Conservation (phyloP, 2,888 invertebrate species). For the Nipponacmea schrenckii region DNA sequence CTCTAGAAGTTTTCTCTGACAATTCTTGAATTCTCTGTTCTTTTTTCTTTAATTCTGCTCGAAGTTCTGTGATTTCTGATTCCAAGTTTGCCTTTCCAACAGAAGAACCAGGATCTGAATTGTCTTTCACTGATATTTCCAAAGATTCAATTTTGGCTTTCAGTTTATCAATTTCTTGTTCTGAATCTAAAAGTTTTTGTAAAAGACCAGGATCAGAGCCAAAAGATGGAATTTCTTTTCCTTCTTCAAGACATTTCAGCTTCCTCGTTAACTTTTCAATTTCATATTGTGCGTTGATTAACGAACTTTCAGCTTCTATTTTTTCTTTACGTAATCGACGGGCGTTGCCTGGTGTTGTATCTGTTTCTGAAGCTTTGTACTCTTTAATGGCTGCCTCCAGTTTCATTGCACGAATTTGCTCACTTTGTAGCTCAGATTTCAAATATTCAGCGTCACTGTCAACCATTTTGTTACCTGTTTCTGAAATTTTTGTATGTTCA, state of each 20-base stretch:
- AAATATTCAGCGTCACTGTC: slow-evolving; percentile 6
- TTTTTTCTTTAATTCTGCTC: slow-evolving; percentile 26
- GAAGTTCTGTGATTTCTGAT: slow-evolving; percentile 33
- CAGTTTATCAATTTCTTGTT: slow-evolving; percentile 14
- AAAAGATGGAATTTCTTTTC: neutral
- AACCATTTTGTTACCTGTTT: neutral
- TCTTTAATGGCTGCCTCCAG: slow-evolving; percentile 33
- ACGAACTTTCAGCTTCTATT: slow-evolving; percentile 38
- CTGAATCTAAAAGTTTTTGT: slow-evolving; percentile 4
- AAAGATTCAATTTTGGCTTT: slow-evolving; percentile 26
- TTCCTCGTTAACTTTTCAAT: slow-evolving; percentile 36
- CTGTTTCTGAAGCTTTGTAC: slow-evolving; percentile 29
- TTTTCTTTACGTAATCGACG: slow-evolving; percentile 39
- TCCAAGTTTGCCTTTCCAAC: slow-evolving; percentile 26
- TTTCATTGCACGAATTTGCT: slow-evolving; percentile 31
- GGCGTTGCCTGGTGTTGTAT: slow-evolving; percentile 28
- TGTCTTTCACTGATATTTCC: slow-evolving; percentile 31
- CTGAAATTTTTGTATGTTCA: neutral
- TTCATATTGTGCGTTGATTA: slow-evolving; percentile 38
- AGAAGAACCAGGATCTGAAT: slow-evolving; percentile 18
- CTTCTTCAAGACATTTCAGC: slow-evolving; percentile 18
- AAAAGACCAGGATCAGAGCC: neutral
- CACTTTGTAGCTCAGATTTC: slow-evolving; percentile 20
- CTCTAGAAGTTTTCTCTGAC: slow-evolving; percentile 23
- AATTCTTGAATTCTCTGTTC: slow-evolving; percentile 14